Percentiles rank a stretch among this genome's conserved stretches.
These are phyloP conservation scores for Tolmerus cingulatus DNA, from an alignment of 2,888 invertebrate species.

Conservation along the genomic window DNA sequence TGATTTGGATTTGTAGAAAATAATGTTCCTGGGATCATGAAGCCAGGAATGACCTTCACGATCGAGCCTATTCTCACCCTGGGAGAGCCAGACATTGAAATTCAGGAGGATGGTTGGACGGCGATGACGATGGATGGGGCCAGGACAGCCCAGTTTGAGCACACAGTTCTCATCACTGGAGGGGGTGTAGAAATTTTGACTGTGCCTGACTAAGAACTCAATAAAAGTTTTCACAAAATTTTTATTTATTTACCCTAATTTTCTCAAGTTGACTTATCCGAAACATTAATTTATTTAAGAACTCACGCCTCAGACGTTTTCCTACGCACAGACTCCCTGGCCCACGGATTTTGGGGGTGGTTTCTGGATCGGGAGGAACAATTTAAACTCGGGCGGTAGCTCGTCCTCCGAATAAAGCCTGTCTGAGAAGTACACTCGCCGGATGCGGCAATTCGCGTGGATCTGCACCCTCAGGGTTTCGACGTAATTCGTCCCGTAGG, in stretches of 20 bases:
- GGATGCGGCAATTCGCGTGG: constrained; percentile 95
- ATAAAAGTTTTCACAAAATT: not conserved
- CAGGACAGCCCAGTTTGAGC: constrained; percentile 89
- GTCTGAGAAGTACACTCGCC: constrained; percentile 94
- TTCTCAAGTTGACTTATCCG: not conserved
- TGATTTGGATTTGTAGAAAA: constrained; percentile 65
- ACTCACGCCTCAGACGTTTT: not conserved
- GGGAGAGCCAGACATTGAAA: constrained; percentile 72
- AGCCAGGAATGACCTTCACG: constrained; percentile 92
- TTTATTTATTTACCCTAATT: constrained; percentile 9
- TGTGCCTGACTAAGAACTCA: constrained; percentile 51
- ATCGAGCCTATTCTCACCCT: constrained; percentile 89
- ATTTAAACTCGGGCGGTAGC: constrained; percentile 91
- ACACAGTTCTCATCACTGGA: constrained; percentile 86
- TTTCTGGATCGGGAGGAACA: constrained; percentile 92
- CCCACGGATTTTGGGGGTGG: constrained; percentile 56
- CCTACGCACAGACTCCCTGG: constrained; percentile 40
- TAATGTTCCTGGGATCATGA: constrained; percentile 74
- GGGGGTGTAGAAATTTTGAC: constrained; percentile 83
- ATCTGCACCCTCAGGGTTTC: constrained; percentile 93
- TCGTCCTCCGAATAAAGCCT: constrained; percentile 91
- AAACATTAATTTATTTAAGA: not conserved
- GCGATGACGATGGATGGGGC: constrained; percentile 82
- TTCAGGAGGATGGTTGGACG: constrained; percentile 93
- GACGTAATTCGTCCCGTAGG: constrained; percentile 94